These are phyloP conservation scores for Penaeus chinensis DNA, from an alignment of 1,140 invertebrate species.

Conservation along the genomic window DNA sequence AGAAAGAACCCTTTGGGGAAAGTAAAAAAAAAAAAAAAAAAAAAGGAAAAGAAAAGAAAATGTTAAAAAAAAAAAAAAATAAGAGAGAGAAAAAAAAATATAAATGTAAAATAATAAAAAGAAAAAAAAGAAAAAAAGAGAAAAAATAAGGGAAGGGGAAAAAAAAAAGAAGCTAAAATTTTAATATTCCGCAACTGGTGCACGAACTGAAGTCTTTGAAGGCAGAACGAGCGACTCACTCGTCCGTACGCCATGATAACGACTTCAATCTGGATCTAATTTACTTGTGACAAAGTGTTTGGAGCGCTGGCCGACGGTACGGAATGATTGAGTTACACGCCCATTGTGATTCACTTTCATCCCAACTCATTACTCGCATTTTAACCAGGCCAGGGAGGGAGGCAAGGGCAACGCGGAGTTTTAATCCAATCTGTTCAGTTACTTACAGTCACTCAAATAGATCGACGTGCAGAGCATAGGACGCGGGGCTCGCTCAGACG, in stretches of 20 bases:
- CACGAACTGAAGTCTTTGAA: slow-evolving; percentile 14
- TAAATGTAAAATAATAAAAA: neutral
- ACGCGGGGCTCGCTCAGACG: neutral
- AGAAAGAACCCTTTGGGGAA: neutral
- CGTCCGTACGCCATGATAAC: slow-evolving; percentile 19
- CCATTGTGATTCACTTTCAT: slow-evolving; percentile 19
- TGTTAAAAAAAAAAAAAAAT: neutral
- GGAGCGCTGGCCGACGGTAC: neutral
- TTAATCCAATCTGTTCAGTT: slow-evolving; percentile 20
- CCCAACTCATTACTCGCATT: slow-evolving; percentile 17
- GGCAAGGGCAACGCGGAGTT: neutral
- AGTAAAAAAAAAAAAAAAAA: neutral
- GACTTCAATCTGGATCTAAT: slow-evolving; percentile 27
- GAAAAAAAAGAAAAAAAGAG: neutral
- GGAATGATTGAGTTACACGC: slow-evolving; percentile 28
- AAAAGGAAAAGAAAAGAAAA: neutral
- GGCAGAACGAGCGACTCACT: slow-evolving; percentile 2
- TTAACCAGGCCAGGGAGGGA: neutral
- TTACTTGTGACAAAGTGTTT: slow-evolving; percentile 27
- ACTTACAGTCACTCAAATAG: neutral
- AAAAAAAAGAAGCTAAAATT: neutral
- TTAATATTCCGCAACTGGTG: slow-evolving; percentile 18
- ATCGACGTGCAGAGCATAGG: slow-evolving; percentile 5
- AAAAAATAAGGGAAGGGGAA: neutral
- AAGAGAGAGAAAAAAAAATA: neutral